Conservation (phyloP, 2,797 vertebrate genomes). For the Chaetodon trifasciatus region DNA sequence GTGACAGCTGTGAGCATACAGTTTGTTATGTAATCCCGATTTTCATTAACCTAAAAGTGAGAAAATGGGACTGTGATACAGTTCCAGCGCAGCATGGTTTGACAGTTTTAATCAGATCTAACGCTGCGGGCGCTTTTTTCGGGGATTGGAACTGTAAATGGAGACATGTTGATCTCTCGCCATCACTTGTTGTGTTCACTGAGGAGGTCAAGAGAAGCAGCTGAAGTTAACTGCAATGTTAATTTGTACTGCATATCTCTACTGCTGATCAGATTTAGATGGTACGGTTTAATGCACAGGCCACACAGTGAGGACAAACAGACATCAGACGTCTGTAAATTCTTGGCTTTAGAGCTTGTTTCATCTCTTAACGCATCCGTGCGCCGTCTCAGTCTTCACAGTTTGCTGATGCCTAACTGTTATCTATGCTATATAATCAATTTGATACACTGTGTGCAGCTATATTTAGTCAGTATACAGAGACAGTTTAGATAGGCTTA, state of each 20-base stretch:
- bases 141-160: background rate
- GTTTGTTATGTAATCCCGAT: slow-evolving; percentile 18
- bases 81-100: slow-evolving; percentile 1
- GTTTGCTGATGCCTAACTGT: background rate
- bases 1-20: slow-evolving; percentile 7
- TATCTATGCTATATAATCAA: slow-evolving; percentile 11
- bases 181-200: slow-evolving; percentile 7
- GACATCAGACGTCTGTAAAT: background rate
- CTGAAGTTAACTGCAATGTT: background rate
- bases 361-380: background rate
- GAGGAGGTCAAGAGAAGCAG: background rate
- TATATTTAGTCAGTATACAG: background rate
- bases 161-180: slow-evolving; percentile 11
- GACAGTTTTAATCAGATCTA: slow-evolving; percentile 16
- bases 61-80: slow-evolving; percentile 15
- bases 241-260: background rate
- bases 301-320: background rate
- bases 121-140: background rate
- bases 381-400: background rate
- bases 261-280: background rate
- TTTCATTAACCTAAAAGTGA: slow-evolving; percentile 14
- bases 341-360: slow-evolving; percentile 13
- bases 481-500: background rate
- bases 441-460: background rate
- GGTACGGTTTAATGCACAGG: background rate